Evolutionary conservation across 2,113 vertebrate genomes (phyloP), one percentile per base, ranked within the genome.

Genomic region (Microcebus griseorufus): DNA sequence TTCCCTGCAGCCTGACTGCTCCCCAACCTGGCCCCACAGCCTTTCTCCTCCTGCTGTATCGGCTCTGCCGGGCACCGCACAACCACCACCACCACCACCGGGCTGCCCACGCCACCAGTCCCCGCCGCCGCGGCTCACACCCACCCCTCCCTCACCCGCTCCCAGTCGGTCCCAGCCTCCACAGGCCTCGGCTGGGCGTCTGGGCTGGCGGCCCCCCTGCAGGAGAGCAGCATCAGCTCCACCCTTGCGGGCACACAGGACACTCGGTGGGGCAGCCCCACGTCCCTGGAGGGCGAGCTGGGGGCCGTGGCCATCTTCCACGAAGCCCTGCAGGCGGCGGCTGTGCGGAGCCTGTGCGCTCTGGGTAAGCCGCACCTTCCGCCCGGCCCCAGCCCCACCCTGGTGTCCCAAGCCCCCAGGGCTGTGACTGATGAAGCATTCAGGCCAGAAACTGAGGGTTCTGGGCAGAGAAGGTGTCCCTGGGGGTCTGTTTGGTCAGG

Each of bases 21-120:
- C 8, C 1, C 3, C 3, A 0, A 22, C 51, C 64, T n/a, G 85
- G 53, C 20, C 89, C 94, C 17, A 0, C 97, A 99, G 99, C 99
- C 99, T 90, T 99, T 99, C 98, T 99, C 99, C 16, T 99, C 99
- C 95, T 99, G 99, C 98, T 99, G 99, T 97, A 99, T 99, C 0
- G 99, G 99, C 80, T 99, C 99, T 0, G 99, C 99, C 0, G 99
- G 99, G 48, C 99, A 99, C 98, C 99, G 99, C 37, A 99, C 99
- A 34, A 99, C 99, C 32, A 99, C 99, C 51, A 99, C 99, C 51
- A 99, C 99, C 16, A 98, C 96, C 80, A 82, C 97, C 0, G 99
- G 98, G 98, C 98, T 0, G 94, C 98, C 0, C 81, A 83, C 0
- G 25, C 98, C 91, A 98, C 98, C 0, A 88, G 98, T 0, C 97